Evolutionary conservation across 2,113 vertebrate genomes (phyloP), one percentile per base, ranked within the genome.

Genomic region (Serinus canaria): DNA sequence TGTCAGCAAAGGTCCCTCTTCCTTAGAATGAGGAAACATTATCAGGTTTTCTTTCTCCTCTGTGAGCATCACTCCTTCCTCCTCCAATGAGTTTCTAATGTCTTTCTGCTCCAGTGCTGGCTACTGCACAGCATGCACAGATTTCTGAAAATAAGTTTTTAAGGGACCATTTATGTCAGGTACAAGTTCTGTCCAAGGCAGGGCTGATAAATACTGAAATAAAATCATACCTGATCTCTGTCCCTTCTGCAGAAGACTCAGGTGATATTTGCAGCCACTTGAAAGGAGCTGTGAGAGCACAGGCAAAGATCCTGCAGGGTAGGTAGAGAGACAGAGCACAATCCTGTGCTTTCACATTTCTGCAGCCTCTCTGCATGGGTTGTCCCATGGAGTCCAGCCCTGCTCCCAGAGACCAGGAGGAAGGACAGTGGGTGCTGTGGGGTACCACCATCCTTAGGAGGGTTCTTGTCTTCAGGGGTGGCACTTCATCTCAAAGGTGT

Each of bases 241-340:
- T 59, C 18, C 11, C 13, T 63, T 60, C 58, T 64, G 28, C 30
- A 47, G 59, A 77, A 80, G 63, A 35, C 56, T 56, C 13, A 66
- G 52, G 31, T 69, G 67, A 31, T n/a, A 19, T 60, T 41, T 74
- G 35, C 56, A 86, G 79, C 68, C 33, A 28, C 56, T 50, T 70
- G 50, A 37, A 55, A 31, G 59, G 23, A 44, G 35, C 1, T 33
- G 20, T 47, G 39, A 35, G 41, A 47, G 35, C 39, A 46, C 30
- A 41, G 63, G 53, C n/a, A 30, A 68, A 25, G 66, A 67, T 44
- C 17, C 59, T 58, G 17, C 43, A 35, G 59, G 10, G 35, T 18
- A 47, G 56, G 3, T 7, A 7, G 44, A 0, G 4, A 25, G 70
- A 28, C 0, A 0, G 19, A 22, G 31, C 33, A 13, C 1, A 6